These are phyloP conservation scores for Aulostomus chinensis DNA, from an alignment of 2,797 vertebrate species.

Conservation along the genomic window DNA sequence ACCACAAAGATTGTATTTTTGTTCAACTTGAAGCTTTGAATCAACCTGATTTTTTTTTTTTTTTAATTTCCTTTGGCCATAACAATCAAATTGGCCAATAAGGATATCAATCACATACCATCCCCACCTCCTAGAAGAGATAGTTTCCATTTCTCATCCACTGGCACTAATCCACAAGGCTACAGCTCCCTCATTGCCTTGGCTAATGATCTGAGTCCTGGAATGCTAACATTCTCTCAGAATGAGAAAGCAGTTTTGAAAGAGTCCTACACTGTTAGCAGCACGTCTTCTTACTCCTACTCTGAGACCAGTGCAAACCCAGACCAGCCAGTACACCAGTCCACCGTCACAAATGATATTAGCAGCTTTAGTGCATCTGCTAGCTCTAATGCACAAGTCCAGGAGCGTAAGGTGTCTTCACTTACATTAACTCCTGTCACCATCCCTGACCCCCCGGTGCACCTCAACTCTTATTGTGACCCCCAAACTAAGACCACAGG, in stretches of 20 bases:
- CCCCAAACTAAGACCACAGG: slow-evolving; percentile 35
- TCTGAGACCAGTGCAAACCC: slow-evolving; percentile 74
- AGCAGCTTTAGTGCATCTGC: slow-evolving; percentile 16
- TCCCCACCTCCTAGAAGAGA: slow-evolving; percentile 87
- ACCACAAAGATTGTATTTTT: neutral
- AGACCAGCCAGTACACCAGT: slow-evolving; percentile 46
- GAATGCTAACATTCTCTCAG: slow-evolving; percentile 58
- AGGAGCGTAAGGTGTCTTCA: slow-evolving; percentile 87
- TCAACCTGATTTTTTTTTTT: slow-evolving; percentile 26
- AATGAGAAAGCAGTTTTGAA: slow-evolving; percentile 68
- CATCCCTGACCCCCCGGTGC: slow-evolving; percentile 67
- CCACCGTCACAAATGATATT: slow-evolving; percentile 48
- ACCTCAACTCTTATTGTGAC: slow-evolving; percentile 44
- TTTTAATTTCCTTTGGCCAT: slow-evolving; percentile 77
- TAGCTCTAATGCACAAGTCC: slow-evolving; percentile 73
- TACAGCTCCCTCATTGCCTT: slow-evolving; percentile 68
- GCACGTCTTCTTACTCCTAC: slow-evolving; percentile 83
- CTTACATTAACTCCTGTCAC: slow-evolving; percentile 85
- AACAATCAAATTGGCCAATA: slow-evolving; percentile 77
- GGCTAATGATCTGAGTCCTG: slow-evolving; percentile 67
- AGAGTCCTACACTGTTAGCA: slow-evolving; percentile 78
- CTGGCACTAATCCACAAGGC: slow-evolving; percentile 72
- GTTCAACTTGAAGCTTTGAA: no score
- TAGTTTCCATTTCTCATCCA: slow-evolving; percentile 79
- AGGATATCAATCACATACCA: slow-evolving; percentile 82